These are phyloP conservation scores for Lingula anatina DNA, from an alignment of 2,888 invertebrate species.

Conservation along the genomic window DNA sequence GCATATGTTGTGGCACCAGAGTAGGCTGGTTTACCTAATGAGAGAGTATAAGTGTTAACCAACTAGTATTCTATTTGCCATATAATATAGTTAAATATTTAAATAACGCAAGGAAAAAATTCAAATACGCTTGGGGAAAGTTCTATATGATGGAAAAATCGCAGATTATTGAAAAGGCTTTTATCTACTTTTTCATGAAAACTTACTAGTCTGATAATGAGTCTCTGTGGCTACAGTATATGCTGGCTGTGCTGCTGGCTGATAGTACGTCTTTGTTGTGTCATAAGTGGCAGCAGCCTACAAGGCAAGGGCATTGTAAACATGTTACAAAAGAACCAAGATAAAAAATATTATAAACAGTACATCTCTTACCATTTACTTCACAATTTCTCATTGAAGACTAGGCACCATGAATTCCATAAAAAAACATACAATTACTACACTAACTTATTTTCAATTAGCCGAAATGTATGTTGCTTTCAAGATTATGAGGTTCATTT, in stretches of 20 bases:
- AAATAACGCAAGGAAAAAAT: too few relatives aligned
- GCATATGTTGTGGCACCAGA: conserved; percentile 34
- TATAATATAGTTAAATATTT: too few relatives aligned
- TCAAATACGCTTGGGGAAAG: too few relatives aligned
- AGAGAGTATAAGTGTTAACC: conserved; percentile 7
- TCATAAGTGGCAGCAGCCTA: conserved; percentile 40
- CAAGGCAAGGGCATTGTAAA: conserved; percentile 3
- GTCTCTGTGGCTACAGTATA: conserved; percentile 61
- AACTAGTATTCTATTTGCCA: too few relatives aligned
- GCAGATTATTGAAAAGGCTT: too few relatives aligned
- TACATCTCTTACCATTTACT: not conserved
- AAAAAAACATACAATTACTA: too few relatives aligned
- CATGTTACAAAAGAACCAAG: not conserved
- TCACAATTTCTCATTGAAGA: too few relatives aligned
- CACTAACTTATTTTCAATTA: too few relatives aligned
- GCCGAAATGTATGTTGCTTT: too few relatives aligned
- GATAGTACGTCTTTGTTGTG: conserved; percentile 78
- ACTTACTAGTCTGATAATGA: conserved; percentile 49
- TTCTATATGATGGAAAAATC: too few relatives aligned
- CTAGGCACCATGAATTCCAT: too few relatives aligned
- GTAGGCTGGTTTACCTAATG: conserved; percentile 37
- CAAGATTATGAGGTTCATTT: too few relatives aligned
- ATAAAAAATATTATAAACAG: not conserved
- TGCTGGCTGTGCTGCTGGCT: conserved; percentile 62
- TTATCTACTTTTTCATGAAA: not conserved